These are phyloP conservation scores for Nestor notabilis DNA, from an alignment of 2,113 vertebrate species.

Conservation along the genomic window DNA sequence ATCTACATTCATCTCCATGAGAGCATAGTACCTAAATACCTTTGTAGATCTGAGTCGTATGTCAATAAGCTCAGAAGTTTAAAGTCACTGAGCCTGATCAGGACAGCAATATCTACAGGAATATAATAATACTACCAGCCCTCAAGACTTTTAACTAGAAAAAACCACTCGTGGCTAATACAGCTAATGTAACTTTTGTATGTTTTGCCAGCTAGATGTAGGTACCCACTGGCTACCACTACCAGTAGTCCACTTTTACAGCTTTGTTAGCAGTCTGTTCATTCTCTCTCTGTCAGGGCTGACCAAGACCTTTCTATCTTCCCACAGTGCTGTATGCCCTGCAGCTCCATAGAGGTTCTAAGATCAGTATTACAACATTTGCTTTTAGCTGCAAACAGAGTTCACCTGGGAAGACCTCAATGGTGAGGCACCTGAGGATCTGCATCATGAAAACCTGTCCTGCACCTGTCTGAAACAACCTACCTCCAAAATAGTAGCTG, in stretches of 20 bases:
- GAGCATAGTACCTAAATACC: not conserved
- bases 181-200: not conserved
- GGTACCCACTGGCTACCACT: not conserved
- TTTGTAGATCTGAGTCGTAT: not conserved
- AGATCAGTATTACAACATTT: not conserved
- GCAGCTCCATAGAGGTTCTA: not conserved
- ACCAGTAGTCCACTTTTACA: not conserved
- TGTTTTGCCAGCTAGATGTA: not conserved
- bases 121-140: not conserved
- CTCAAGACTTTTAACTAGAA: not conserved
- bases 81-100: not conserved
- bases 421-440: not conserved
- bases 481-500: slow-evolving; percentile 92
- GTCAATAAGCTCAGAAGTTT: not conserved
- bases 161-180: not conserved
- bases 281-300: not conserved
- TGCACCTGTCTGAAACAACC: not conserved
- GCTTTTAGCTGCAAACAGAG: not conserved
- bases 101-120: not conserved
- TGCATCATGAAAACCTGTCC: not conserved
- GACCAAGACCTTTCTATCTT: not conserved
- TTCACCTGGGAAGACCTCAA: not conserved
- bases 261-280: not conserved
- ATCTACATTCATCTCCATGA: not conserved
- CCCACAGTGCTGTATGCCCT: not conserved